Percentiles rank a stretch among this genome's conserved stretches.
Evolutionary conservation across 2,113 vertebrate genomes (phyloP).

Genomic region (Australoheros scitulus): DNA sequence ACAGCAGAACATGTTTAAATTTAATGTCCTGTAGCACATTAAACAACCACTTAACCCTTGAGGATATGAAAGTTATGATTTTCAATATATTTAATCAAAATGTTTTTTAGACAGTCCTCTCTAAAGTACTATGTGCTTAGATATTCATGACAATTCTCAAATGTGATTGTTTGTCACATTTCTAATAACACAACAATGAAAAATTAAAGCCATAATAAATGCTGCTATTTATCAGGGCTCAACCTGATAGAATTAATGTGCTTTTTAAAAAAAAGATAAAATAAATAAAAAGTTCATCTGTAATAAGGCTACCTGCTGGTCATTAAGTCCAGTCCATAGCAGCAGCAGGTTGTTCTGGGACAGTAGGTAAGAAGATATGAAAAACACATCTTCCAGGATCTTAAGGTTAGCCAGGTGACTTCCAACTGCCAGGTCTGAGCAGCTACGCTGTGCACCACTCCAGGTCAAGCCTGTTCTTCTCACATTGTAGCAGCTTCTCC

Average conservation of each 20-base stretch:
- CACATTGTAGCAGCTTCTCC: slow-evolving; percentile 83
- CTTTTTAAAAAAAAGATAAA: not conserved
- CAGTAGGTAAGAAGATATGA: slow-evolving; percentile 79
- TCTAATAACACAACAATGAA: not conserved
- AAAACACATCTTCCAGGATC: slow-evolving; percentile 77
- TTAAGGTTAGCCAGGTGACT: slow-evolving; percentile 83
- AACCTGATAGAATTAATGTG: not conserved
- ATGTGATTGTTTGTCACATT: not conserved
- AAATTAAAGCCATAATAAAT: not conserved
- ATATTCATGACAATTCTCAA: not conserved
- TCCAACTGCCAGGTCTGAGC: slow-evolving; percentile 64
- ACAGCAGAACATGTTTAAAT: not conserved
- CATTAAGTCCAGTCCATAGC: slow-evolving; percentile 87
- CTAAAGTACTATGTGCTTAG: not conserved
- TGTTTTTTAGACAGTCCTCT: not conserved
- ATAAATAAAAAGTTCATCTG: not conserved
- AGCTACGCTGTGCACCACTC: slow-evolving; percentile 77
- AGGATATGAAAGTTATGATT: not conserved
- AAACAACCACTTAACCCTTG: not conserved
- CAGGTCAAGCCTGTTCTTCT: slow-evolving; percentile 74
- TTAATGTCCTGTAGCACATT: not conserved
- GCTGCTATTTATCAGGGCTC: not conserved
- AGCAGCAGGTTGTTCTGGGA: slow-evolving; percentile 79
- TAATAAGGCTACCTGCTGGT: slow-evolving; percentile 77
- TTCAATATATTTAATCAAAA: not conserved